Base-by-base conservation (phyloP, 2,888 invertebrate species). In the Steinernema carpocapsae region DNA sequence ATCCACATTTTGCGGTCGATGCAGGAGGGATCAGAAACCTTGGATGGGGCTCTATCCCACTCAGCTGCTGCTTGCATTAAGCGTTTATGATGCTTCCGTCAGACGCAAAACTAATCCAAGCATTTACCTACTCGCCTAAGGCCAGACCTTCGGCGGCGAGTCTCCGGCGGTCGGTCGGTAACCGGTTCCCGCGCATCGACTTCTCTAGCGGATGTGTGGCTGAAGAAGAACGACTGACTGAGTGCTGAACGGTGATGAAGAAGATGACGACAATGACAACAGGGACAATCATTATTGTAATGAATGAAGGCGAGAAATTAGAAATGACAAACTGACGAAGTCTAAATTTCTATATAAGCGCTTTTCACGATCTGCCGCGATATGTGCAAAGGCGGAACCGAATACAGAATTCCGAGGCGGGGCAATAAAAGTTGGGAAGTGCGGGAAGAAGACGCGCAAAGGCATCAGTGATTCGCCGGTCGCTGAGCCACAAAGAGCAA, bases 201-300 rank as follows among this genome's bases (percentile, higher is more conserved):
- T 64, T 48, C 37, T 37, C 64, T 64, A 29, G 64, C 64, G 64
- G 64, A 64, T 64, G 64, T 64, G 64, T 29, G 64, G 64, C 64
- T 64, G 64, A 29, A 29, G 24, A 64, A 37, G 37, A 37, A 37
- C 37, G 37, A 29, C 29, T 64, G 48, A n/a, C 48, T 48, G 48
- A 17, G 48, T 17, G 64, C 64, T 64, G 64, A 26, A 29, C 10
- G 32, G 26, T 32, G 29, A 52, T 24, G 52, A 24, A 24, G 52
- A 24, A 19, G 52, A 52, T 52, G 37, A 37, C 37, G 37, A 37
- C 37, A 37, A n/a, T n/a, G 24, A 52, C 52, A 52, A 52, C 52
- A 32, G 64, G 64, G 64, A 32, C 64, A 29, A 64, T 64, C 64
- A 64, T 64, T 64, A 64, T 64, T 64, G 64, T 64, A 64, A 64